Percentiles rank a stretch among this genome's conserved stretches.
Evolutionary conservation across 2,113 vertebrate species (phyloP).

Genomic region (Gasterosteus nipponicus): DNA sequence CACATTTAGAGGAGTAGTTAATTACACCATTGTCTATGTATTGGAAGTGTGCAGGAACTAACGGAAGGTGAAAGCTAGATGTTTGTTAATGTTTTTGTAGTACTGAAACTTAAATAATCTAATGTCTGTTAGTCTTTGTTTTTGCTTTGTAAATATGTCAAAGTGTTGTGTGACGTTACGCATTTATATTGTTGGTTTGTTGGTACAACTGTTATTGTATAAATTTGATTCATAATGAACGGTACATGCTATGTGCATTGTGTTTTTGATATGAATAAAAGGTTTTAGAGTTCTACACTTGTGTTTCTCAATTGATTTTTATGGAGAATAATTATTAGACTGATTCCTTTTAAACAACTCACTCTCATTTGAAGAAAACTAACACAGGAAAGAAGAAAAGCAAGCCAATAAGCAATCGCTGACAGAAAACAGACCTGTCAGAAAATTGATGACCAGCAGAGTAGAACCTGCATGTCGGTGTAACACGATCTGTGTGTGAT

Average conservation of each 20-base stretch:
- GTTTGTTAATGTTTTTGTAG: constrained; percentile 3
- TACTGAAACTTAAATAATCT: constrained; percentile 15
- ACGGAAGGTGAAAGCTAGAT: constrained; percentile 1
- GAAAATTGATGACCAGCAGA: constrained; percentile 68
- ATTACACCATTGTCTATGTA: constrained; percentile 52
- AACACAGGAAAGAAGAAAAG: not conserved
- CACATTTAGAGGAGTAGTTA: constrained; percentile 66
- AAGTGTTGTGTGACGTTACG: constrained; percentile 57
- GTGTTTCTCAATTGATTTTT: constrained; percentile 7
- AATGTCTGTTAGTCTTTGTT: constrained; percentile 21
- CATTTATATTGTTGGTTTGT: constrained; percentile 54
- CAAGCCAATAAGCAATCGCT: constrained; percentile 13
- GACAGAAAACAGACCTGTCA: constrained; percentile 61
- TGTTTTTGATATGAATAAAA: constrained; percentile 78
- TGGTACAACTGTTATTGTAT: constrained; percentile 42
- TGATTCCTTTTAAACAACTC: not conserved
- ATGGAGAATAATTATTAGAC: not conserved
- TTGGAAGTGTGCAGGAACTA: constrained; percentile 7
- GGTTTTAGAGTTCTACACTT: constrained; percentile 31
- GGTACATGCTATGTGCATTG: constrained; percentile 33
- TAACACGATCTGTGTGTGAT: constrained; percentile 74
- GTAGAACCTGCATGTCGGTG: constrained; percentile 62
- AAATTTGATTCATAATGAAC: constrained; percentile 50
- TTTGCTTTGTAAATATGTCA: constrained; percentile 64
- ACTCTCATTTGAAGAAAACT: not conserved